Conservation (phyloP, 1,140 invertebrate species). For the Elysia chlorotica region DNA sequence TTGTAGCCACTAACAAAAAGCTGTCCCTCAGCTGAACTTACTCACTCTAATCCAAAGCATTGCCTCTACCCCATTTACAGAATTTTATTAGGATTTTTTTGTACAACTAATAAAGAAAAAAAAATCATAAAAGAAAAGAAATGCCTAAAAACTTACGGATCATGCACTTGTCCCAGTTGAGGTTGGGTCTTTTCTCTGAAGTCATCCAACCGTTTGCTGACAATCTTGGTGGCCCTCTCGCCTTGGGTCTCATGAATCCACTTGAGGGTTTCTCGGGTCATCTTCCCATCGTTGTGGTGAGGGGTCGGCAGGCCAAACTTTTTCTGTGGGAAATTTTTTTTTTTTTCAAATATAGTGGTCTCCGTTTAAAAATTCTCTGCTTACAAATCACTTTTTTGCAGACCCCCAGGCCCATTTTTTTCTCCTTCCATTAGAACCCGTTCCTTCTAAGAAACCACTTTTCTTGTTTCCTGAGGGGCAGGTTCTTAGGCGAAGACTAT, state of each 20-base stretch:
- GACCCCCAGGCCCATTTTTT: background rate
- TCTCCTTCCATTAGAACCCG: too few relatives aligned
- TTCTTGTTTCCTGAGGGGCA: too few relatives aligned
- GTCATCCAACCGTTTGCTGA: slow-evolving; percentile 57
- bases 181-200: slow-evolving; percentile 57
- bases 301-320: slow-evolving; percentile 58
- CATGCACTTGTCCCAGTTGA: slow-evolving; percentile 57
- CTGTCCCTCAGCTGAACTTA: too few relatives aligned
- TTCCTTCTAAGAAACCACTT: too few relatives aligned
- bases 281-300: slow-evolving; percentile 53
- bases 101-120: too few relatives aligned
- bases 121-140: slow-evolving; percentile 1
- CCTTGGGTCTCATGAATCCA: slow-evolving; percentile 53
- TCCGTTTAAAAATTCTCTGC: slow-evolving; percentile 32
- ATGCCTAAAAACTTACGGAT: slow-evolving; percentile 54
- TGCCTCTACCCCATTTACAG: too few relatives aligned
- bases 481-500: too few relatives aligned
- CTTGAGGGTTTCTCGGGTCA: slow-evolving; percentile 45
- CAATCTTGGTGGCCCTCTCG: slow-evolving; percentile 54
- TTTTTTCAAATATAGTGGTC: too few relatives aligned
- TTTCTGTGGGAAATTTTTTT: slow-evolving; percentile 36
- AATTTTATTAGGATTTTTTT: too few relatives aligned
- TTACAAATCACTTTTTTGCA: background rate
- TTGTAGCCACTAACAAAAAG: too few relatives aligned
- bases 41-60: too few relatives aligned